Percentiles rank a stretch among this genome's conserved stretches.
These are phyloP conservation scores for Amia ocellicauda DNA, from an alignment of 2,113 vertebrate genomes.

Conservation along the genomic window DNA sequence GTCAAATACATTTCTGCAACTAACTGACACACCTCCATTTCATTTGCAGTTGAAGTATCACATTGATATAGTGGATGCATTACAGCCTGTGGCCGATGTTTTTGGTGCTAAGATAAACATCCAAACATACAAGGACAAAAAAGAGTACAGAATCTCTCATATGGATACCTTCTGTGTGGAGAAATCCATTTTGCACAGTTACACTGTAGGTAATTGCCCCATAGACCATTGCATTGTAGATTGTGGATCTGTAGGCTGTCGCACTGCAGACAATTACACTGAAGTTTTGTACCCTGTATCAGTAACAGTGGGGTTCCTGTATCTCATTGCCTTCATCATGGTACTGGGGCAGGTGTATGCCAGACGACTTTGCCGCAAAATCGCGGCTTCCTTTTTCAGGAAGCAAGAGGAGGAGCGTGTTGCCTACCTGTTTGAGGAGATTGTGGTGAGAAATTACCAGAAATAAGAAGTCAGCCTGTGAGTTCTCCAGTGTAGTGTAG, in stretches of 20 bases:
- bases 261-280: conserved; percentile 11
- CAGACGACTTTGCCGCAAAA: conserved; percentile 24
- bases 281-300: conserved; percentile 3
- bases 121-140: too few species aligned
- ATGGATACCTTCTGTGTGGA: too few species aligned
- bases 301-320: conserved; percentile 4
- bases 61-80: neutral
- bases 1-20: too few species aligned
- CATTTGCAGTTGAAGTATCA: too few species aligned
- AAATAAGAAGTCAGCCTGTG: too few species aligned
- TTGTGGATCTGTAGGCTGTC: conserved; percentile 2
- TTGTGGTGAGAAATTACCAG: conserved; percentile 12
- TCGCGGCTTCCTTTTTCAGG: conserved; percentile 27
- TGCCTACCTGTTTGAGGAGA: conserved; percentile 21
- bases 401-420: conserved; percentile 19
- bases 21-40: too few species aligned
- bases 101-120: too few species aligned
- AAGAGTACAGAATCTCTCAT: too few species aligned
- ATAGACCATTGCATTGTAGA: neutral
- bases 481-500: too few species aligned
- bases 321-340: conserved; percentile 12
- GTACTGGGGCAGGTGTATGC: conserved; percentile 29
- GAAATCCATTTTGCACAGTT: too few species aligned
- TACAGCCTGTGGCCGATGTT: neutral
- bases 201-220: too few species aligned